Percentiles rank a stretch among this genome's conserved stretches.
phyloP scores from a whole-genome alignment of 2,797 vertebrate species.

The Scleropages formosus region DNA sequence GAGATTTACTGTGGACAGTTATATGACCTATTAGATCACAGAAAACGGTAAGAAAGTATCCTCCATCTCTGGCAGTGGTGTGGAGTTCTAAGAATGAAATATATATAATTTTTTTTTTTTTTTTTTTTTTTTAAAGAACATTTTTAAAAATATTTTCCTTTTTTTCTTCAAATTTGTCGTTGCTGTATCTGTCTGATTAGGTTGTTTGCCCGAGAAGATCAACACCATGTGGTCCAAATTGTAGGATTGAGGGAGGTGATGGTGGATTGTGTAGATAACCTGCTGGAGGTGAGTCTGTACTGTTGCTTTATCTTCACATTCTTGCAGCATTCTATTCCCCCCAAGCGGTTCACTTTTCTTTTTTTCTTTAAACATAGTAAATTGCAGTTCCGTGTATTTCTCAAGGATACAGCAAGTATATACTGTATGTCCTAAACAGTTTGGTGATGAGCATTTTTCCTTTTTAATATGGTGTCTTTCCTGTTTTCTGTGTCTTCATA shows the following conservation, averaged over 20 bases:
- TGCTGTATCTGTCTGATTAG: constrained; percentile 51
- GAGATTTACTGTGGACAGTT: constrained; percentile 93
- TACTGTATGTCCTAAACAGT: too few relatives aligned
- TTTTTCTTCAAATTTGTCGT: neutral
- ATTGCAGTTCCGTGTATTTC: too few relatives aligned
- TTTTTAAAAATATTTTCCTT: neutral
- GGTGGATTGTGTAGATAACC: constrained; percentile 74
- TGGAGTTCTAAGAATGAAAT: neutral
- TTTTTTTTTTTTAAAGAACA: too few relatives aligned
- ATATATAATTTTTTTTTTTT: too few relatives aligned
- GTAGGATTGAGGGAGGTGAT: constrained; percentile 75
- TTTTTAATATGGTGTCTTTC: neutral
- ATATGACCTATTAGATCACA: constrained; percentile 83
- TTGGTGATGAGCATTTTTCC: neutral
- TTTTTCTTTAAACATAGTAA: neutral
- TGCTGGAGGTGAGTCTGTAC: constrained; percentile 75
- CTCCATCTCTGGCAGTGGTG: neutral
- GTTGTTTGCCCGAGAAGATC: constrained; percentile 85
- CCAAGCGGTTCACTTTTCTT: neutral
- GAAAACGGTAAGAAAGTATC: constrained; percentile 76
- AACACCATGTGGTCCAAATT: constrained; percentile 81
- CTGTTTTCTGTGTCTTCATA: neutral
- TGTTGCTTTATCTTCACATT: neutral
- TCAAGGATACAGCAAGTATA: too few relatives aligned
- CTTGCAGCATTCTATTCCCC: neutral